Conservation (phyloP, 2,888 invertebrate genomes). For the Dicyrtoma fusca region DNA sequence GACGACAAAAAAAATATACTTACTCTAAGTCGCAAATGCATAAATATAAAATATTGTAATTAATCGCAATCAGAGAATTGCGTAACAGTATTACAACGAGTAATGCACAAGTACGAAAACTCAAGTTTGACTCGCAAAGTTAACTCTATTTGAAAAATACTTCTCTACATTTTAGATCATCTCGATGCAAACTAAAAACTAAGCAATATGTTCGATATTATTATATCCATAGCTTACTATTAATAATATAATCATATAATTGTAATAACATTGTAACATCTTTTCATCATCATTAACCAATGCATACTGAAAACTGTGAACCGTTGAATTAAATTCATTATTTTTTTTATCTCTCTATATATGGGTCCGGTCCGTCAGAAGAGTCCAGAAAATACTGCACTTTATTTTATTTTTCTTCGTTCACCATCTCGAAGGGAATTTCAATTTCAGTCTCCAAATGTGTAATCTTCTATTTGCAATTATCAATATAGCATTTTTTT, state of each 20-base stretch:
- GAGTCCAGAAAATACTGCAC: slow-evolving; percentile 36
- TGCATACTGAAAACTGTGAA: slow-evolving; percentile 35
- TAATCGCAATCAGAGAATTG: slow-evolving; percentile 16
- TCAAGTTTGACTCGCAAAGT: slow-evolving; percentile 28
- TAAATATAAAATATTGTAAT: slow-evolving; percentile 33
- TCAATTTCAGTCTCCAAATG: slow-evolving; percentile 34
- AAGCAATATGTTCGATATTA: slow-evolving; percentile 23
- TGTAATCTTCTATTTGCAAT: slow-evolving; percentile 31
- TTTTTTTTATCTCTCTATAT: slow-evolving; percentile 19
- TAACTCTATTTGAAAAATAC: slow-evolving; percentile 29
- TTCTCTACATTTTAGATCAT: slow-evolving; percentile 26
- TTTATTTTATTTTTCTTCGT: slow-evolving; percentile 31
- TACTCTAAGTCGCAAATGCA: slow-evolving; percentile 31
- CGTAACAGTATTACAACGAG: slow-evolving; percentile 33
- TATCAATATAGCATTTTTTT: slow-evolving; percentile 30
- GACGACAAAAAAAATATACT: slow-evolving; percentile 32
- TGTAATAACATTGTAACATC: slow-evolving; percentile 28
- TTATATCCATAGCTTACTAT: slow-evolving; percentile 3
- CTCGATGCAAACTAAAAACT: slow-evolving; percentile 29
- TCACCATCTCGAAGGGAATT: slow-evolving; percentile 27
- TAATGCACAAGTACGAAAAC: slow-evolving; percentile 28
- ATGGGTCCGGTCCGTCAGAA: slow-evolving; percentile 21
- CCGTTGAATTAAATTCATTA: slow-evolving; percentile 9
- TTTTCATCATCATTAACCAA: slow-evolving; percentile 15
- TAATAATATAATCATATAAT: slow-evolving; percentile 22